A percentile compares a stretch with the other conserved stretches of the same genome.
phyloP scores from a whole-genome alignment of 2,888 invertebrate species.

The Danaus chrysippus region DNA sequence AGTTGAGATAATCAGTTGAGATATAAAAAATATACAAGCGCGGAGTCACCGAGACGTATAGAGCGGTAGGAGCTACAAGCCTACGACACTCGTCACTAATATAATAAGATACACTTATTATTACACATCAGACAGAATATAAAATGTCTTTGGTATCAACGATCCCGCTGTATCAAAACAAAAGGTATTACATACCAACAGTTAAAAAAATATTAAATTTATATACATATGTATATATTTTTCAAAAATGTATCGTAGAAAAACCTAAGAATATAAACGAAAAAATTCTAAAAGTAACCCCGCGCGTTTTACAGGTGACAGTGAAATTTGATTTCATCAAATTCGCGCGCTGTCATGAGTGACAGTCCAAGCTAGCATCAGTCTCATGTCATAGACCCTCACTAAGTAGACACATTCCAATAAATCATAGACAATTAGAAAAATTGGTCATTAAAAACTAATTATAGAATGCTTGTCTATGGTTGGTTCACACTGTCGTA shows the following conservation, averaged over 20 bases:
- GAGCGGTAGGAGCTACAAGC: too few species aligned
- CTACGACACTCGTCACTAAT: too few species aligned
- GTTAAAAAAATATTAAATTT: slow-evolving; percentile 14
- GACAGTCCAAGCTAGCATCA: slow-evolving; percentile 61
- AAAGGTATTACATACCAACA: slow-evolving; percentile 27
- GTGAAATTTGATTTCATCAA: slow-evolving; percentile 42
- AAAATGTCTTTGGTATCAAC: slow-evolving; percentile 26
- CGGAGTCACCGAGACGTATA: slow-evolving; percentile 39
- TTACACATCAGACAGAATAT: neutral
- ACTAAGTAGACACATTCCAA: slow-evolving; percentile 22
- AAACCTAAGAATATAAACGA: neutral
- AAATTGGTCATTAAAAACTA: slow-evolving; percentile 23
- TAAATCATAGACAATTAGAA: slow-evolving; percentile 21
- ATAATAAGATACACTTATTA: neutral
- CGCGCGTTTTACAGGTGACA: slow-evolving; percentile 28
- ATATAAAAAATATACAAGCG: slow-evolving; percentile 60
- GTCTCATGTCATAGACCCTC: slow-evolving; percentile 52
- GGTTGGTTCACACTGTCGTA: slow-evolving; percentile 49
- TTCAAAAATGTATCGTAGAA: neutral
- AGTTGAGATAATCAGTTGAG: slow-evolving; percentile 45
- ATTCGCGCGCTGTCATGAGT: slow-evolving; percentile 42
- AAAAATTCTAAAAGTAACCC: slow-evolving; percentile 31
- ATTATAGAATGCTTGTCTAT: slow-evolving; percentile 20
- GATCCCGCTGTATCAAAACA: slow-evolving; percentile 9
- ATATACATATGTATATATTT: too few species aligned